A percentile compares a stretch with the other conserved stretches of the same genome.
phyloP scores from a whole-genome alignment of 2,113 vertebrate genomes.

The Lynx canadensis region DNA sequence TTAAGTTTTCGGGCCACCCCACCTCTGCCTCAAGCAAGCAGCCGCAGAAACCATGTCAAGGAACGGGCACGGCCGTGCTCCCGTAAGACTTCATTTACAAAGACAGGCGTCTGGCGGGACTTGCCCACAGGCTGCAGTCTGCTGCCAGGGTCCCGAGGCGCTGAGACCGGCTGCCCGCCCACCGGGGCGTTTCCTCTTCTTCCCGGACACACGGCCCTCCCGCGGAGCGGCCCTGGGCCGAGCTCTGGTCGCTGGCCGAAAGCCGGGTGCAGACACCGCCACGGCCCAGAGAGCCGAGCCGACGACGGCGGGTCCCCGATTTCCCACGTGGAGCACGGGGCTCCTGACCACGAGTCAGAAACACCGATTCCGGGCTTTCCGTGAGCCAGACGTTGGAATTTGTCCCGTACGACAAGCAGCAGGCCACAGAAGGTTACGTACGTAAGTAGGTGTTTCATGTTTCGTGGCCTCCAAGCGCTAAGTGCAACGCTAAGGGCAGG shows the following conservation, averaged over 20 bases:
- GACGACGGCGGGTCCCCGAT: accelerated
- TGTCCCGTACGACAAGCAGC: neutral
- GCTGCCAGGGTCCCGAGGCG: neutral
- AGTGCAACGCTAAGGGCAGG: accelerated
- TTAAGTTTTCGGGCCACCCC: neutral
- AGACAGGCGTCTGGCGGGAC: neutral
- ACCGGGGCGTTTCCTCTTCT: neutral
- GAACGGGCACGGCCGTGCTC: neutral
- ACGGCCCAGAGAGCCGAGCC: neutral
- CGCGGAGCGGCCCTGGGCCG: neutral
- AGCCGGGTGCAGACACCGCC: neutral
- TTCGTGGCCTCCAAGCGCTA: neutral
- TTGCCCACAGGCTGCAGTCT: neutral
- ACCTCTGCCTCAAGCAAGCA: neutral
- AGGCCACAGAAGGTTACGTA: neutral
- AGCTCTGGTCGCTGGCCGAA: neutral
- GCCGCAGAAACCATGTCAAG: neutral
- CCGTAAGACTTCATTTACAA: constrained; percentile 22
- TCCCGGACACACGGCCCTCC: neutral
- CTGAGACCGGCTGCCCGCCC: neutral
- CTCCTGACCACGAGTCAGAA: neutral
- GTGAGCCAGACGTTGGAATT: neutral
- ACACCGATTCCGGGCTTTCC: neutral
- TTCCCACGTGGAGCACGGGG: neutral
- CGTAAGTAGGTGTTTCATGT: accelerated